Percentiles rank a stretch among this genome's conserved stretches.
phyloP scores from a whole-genome alignment of 2,113 vertebrate genomes.

The Cinclus mexicanus region DNA sequence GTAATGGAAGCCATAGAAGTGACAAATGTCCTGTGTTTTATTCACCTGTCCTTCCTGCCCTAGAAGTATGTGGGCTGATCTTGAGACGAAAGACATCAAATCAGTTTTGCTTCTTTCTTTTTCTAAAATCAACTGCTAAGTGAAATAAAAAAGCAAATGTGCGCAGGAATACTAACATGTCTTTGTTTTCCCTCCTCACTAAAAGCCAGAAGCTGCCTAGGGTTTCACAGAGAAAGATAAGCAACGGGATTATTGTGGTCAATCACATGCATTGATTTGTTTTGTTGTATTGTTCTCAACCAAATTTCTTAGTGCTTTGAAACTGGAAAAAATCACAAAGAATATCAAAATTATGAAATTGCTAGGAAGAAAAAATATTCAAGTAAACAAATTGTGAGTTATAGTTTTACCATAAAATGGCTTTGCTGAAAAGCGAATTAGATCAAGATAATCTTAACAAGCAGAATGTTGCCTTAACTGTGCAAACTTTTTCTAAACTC shows the following conservation, averaged over 20 bases:
- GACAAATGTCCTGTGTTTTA: conserved; percentile 59
- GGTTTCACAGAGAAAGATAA: conserved; percentile 48
- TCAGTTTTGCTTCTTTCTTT: conserved; percentile 59
- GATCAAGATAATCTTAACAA: conserved; percentile 68
- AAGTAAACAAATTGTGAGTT: conserved; percentile 39
- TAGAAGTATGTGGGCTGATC: conserved; percentile 71
- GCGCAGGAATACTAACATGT: conserved; percentile 35
- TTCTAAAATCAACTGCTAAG: conserved; percentile 61
- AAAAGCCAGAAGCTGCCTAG: conserved; percentile 59
- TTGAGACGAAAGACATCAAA: conserved; percentile 66
- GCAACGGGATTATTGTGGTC: conserved; percentile 51
- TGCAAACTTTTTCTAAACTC: conserved; percentile 47
- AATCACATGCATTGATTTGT: conserved; percentile 46
- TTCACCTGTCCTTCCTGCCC: conserved; percentile 74
- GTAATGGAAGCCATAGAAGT: conserved; percentile 45
- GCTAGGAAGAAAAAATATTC: background rate
- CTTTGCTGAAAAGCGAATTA: conserved; percentile 66
- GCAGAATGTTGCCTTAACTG: conserved; percentile 64
- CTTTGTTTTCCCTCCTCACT: conserved; percentile 18
- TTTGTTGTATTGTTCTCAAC: conserved; percentile 22
- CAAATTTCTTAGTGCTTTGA: conserved; percentile 3
- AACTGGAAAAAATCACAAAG: background rate
- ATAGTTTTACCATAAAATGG: conserved; percentile 28
- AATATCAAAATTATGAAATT: conserved; percentile 34
- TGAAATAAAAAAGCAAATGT: conserved; percentile 63